Evolutionary conservation across 2,888 invertebrate genomes (phyloP).

Genomic region (Elysia crispata): DNA sequence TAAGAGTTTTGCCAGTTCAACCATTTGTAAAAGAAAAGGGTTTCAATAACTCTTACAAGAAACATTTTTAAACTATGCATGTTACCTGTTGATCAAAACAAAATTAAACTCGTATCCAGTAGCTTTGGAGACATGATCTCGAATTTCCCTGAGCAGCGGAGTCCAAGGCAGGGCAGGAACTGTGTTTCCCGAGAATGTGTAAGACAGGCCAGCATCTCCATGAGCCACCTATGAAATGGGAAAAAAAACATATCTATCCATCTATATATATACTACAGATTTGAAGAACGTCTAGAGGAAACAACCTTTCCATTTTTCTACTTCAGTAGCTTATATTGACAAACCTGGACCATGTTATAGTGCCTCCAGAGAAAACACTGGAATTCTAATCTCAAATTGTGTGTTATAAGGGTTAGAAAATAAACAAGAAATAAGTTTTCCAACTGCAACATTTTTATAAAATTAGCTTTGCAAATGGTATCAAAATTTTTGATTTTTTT

Average conservation of each 20-base stretch:
- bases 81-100: constrained; percentile 83
- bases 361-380: neutral
- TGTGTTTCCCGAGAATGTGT: constrained; percentile 83
- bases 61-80: neutral
- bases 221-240: constrained; percentile 80
- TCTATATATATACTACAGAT: no score
- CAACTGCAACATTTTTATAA: no score
- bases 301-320: no score
- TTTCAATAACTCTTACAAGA: neutral
- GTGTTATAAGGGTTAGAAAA: neutral
- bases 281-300: no score
- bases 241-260: neutral
- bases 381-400: neutral
- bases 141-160: constrained; percentile 79
- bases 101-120: constrained; percentile 83
- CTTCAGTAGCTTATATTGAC: no score
- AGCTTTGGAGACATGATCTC: constrained; percentile 79
- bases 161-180: constrained; percentile 84
- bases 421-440: no score
- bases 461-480: neutral
- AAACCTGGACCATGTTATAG: neutral
- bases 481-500: neutral
- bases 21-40: no score
- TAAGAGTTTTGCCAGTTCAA: no score
- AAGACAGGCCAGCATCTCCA: constrained; percentile 83